Base-by-base conservation (phyloP, 2,888 invertebrate genomes). In the Perithous albicinctus region DNA sequence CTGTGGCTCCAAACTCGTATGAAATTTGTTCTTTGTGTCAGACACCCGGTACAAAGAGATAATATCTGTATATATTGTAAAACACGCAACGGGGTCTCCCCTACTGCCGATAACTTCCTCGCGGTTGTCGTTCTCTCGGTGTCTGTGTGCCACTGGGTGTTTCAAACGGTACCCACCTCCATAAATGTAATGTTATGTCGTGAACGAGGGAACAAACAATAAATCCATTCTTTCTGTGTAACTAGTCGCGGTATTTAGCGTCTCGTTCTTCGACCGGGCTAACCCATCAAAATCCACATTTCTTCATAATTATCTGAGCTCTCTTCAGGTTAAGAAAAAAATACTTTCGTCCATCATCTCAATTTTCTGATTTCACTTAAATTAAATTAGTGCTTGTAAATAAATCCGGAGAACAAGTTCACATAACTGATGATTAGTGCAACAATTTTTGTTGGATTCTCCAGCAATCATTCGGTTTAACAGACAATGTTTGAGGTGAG, bases 61-160 rank as follows among this genome's bases (percentile, higher is more conserved):
- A 66, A 77, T 67, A 29, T 66, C 38, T 77, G 64, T 73, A 69
- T 73, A 69, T 77, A 73, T 73, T 80, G 66, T 56, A 56, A 54
- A 59, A 54, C 59, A 64, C 72, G 76, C 70, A 77, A 77, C 75
- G 75, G 78, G 61, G 56, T 64, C 54, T 61, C 32, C 67, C 63
- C 48, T 54, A 48, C 63, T 54, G 61, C 63, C 41, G 43, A 63
- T 67, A 15, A 32, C 20, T 61, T 26, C 29, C 43, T 26, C 59
- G 15, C n/a, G 38, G n/a, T 56, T 54, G 54, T 46, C 64, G 35
- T n/a, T n/a, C 26, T 48, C 20, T 70, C 35, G 64, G 43, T 73
- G 67, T 75, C 66, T 76, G 46, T 80, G 70, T 66, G 78, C 81
- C 81, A 83, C 78, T 77, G 82, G 82, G 78, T 59, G 67, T 72